Base-by-base conservation (phyloP, 2,113 vertebrate species). In the Aegithalos caudatus region DNA sequence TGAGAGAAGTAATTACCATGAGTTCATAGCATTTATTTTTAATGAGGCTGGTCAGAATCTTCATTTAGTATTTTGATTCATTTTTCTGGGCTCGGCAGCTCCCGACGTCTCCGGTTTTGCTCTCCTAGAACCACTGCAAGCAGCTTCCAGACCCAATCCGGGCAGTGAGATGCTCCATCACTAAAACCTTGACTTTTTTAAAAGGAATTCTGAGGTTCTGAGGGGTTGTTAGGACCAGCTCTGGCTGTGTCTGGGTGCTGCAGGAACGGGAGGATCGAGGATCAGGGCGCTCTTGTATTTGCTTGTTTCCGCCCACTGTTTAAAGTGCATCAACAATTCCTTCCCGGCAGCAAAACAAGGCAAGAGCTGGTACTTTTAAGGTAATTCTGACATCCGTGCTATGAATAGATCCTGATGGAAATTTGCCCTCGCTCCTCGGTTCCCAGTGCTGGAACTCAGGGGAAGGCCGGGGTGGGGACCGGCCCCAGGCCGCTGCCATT, bases 21-120 rank as follows among this genome's bases (percentile, higher is more conserved):
- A 96, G 93, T 90, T 94, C 95, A 92, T 88, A 40, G 74, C 93
- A 95, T 93, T 47, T 67, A 81, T 96, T 94, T 95, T 96, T 96
- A 70, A 97, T 80, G 94, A 82, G 3, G 25, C 91, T 23, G 54
- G 40, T 72, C 91, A 85, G 93, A 88, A 66, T 3, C 92, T 76
- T 96, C 90, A 56, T 92, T 94, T 92, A 88, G 53, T 38, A 84
- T 96, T 94, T 96, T 74, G 90, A 95, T 95, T 97, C 86, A 90
- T 94, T 95, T 88, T 37, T 22, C 78, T 37, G 6, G 0, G 37
- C 79, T 38, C 20, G 3, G 65, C 19, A 10, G 23, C 16, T 77
- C 71, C 79, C 1, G 56, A 65, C 2, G 10, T 5, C 50, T 83
- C n/a, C 0, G 16, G 10, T 56, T 14, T 10, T 25, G 47, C 86